These are phyloP conservation scores for Cylindroiulus punctatus DNA, from an alignment of 2,888 invertebrate species.

Conservation along the genomic window DNA sequence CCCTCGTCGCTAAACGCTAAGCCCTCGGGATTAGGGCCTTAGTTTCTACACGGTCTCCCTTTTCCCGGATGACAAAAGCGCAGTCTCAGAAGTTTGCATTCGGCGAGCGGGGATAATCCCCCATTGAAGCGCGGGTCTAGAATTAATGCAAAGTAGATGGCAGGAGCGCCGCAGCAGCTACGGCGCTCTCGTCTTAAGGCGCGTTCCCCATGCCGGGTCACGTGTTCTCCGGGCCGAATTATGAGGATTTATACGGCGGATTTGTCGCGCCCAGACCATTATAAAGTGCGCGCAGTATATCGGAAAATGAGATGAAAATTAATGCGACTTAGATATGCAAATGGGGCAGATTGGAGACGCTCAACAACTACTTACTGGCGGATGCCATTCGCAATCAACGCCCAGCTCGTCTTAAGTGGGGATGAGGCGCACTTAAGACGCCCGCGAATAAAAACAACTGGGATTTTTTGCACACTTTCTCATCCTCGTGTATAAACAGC, in stretches of 20 bases:
- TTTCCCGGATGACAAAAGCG: not conserved
- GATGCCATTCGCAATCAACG: constrained; percentile 1
- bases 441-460: constrained; percentile 1
- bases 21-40: not conserved
- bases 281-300: not conserved
- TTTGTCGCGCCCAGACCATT: not conserved
- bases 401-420: constrained; percentile 25
- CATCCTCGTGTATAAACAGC: not conserved
- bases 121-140: not conserved
- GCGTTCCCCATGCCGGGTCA: not conserved
- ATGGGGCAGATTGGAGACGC: not conserved
- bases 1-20: not conserved
- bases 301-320: constrained; percentile 7
- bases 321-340: constrained; percentile 27
- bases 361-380: constrained; percentile 26
- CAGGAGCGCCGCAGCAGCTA: not conserved
- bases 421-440: not conserved
- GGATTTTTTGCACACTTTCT: not conserved
- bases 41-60: too few species aligned
- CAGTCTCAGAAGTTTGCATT: not conserved
- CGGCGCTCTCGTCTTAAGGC: too few species aligned
- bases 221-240: not conserved
- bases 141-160: constrained; percentile 13
- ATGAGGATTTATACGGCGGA: not conserved
- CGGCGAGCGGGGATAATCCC: not conserved